Evolutionary conservation across 2,888 invertebrate species (phyloP), one percentile per base, ranked within the genome.

Genomic region (Diploptera punctata): DNA sequence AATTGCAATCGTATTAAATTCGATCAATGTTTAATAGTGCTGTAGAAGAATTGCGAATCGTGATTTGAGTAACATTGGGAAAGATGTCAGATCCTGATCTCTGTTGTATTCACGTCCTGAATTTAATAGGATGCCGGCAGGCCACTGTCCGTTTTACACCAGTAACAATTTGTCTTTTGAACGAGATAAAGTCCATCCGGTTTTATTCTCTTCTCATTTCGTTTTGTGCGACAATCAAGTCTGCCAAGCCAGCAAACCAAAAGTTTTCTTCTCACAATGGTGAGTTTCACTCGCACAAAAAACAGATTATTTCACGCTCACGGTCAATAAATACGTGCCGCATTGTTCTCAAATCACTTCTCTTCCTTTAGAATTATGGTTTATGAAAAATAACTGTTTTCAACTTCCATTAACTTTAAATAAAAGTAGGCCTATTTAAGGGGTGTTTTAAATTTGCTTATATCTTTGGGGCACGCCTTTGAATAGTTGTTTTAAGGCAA

Each of bases 111-210:
- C 24, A 21, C 24, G 3, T 16, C 24, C 52, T 52, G 24, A 18
- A n/a, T 47, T 47, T 19, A 47, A 19, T 47, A 10, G 5, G 1
- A 10, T 16, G 13, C 44, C 5, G 19, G 21, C 49, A 18, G 49
- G 21, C 49, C 18, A 10, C 49, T 7, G 18, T 49, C 49, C 19
- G 49, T 19, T 49, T 49, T 9, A 49, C 49, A 49, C 49, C 61
- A 19, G 18, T 61, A 33, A 33, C 62, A 62, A 62, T 62, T 62
- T 62, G 62, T 62, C 62, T 62, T 62, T 62, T 62, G 62, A 38
- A 9, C 52, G 52, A 52, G 52, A 52, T 52, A 52, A 47, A 52
- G 52, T 24, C 52, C 52, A 21, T 21, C 52, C 24, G 52, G 52
- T 47, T 47, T 18, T n/a, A n/a, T n/a, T n/a, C n/a, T n/a, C n/a